phyloP scores from a whole-genome alignment of 1,140 invertebrate genomes.

The Phymorhynchus buccinoides region DNA sequence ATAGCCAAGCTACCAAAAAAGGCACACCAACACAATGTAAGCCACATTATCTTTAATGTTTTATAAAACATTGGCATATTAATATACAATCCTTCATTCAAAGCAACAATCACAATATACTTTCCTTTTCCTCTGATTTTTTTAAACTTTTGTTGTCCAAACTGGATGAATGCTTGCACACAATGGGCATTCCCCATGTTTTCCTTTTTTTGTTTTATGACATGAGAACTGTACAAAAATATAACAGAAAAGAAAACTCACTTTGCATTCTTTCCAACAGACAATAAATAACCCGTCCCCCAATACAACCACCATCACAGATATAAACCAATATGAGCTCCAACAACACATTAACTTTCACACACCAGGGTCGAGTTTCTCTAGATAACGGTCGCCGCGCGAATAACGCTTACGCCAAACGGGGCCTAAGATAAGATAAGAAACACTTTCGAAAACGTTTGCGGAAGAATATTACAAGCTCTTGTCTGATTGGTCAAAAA shows the following conservation, averaged over 20 bases:
- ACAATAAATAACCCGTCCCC: neutral
- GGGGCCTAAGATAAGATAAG: too few species aligned
- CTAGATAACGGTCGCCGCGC: too few species aligned
- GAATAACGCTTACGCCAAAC: too few species aligned
- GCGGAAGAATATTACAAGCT: too few species aligned
- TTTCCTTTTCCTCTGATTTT: too few species aligned
- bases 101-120: conserved; percentile 1
- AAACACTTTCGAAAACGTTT: too few species aligned
- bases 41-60: conserved; percentile 8
- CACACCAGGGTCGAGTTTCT: too few species aligned
- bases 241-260: neutral
- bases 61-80: conserved; percentile 8
- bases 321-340: neutral
- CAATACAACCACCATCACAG: neutral
- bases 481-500: too few species aligned
- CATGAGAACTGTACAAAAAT: neutral
- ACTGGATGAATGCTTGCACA: too few species aligned
- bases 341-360: neutral
- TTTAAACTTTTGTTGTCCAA: too few species aligned
- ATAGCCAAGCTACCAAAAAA: too few species aligned
- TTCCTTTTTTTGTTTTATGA: neutral
- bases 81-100: neutral
- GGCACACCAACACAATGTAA: neutral
- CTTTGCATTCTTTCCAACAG: neutral
- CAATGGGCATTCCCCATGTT: too few species aligned